Evolutionary conservation across 2,888 invertebrate genomes (phyloP).

Genomic region (Melieria picta): DNA sequence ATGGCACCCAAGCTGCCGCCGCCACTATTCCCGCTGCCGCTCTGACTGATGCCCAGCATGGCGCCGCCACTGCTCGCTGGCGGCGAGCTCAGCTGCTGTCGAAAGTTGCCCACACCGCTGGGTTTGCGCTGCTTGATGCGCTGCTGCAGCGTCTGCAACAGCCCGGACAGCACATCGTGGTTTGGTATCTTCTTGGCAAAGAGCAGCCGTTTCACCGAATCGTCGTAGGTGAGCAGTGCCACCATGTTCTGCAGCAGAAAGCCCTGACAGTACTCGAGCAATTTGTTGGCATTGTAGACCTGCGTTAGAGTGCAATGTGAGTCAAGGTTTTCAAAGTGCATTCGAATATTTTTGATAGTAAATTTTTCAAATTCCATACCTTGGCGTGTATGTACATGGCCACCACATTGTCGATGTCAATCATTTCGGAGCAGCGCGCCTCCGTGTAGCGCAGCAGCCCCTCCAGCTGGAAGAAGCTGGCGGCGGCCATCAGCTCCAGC

Average conservation of each 20-base stretch:
- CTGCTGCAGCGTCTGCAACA: slow-evolving; percentile 82
- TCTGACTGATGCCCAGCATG: background rate
- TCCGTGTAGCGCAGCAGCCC: slow-evolving; percentile 87
- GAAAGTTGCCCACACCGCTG: slow-evolving; percentile 52
- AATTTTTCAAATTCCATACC: slow-evolving; percentile 66
- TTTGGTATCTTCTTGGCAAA: slow-evolving; percentile 91
- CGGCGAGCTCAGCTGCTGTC: slow-evolving; percentile 56
- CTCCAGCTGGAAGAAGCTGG: slow-evolving; percentile 90
- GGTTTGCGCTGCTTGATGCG: slow-evolving; percentile 76
- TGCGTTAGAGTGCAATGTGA: slow-evolving; percentile 57
- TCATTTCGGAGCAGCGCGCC: slow-evolving; percentile 83
- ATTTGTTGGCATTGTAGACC: slow-evolving; percentile 88
- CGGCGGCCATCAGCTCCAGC: slow-evolving; percentile 88
- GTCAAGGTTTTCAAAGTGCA: background rate
- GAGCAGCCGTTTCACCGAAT: slow-evolving; percentile 85
- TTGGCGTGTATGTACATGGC: slow-evolving; percentile 94
- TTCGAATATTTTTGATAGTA: too few relatives aligned
- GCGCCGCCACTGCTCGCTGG: slow-evolving; percentile 31
- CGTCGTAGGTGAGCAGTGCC: slow-evolving; percentile 90
- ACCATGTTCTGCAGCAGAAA: slow-evolving; percentile 93
- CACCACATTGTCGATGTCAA: slow-evolving; percentile 88
- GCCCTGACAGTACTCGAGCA: slow-evolving; percentile 90
- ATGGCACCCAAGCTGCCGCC: slow-evolving; percentile 36
- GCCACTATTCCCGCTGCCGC: slow-evolving; percentile 15
- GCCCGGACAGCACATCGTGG: slow-evolving; percentile 86